Conservation (phyloP, 2,888 invertebrate genomes). For the Macaria notata region DNA sequence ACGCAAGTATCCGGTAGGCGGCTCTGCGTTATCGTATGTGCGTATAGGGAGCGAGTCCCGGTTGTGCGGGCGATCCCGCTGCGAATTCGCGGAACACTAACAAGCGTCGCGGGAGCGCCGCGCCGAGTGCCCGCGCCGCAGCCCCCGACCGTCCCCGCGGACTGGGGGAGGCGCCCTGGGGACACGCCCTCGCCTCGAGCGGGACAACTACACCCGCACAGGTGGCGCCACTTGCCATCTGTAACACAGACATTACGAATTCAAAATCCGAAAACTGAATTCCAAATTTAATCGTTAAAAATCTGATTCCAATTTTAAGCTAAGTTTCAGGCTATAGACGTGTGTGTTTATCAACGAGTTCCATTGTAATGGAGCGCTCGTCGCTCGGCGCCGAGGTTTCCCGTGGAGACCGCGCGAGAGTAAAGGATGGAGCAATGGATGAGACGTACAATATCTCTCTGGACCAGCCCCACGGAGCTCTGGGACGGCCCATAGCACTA, state of each 20-base stretch:
- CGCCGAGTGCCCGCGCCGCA: constrained; percentile 78
- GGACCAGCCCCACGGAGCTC: constrained; percentile 60
- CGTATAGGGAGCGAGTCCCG: constrained; percentile 77
- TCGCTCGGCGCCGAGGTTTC: constrained; percentile 49
- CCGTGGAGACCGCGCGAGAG: constrained; percentile 67
- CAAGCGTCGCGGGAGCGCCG: constrained; percentile 80
- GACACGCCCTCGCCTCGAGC: constrained; percentile 83
- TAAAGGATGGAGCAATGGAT: constrained; percentile 64
- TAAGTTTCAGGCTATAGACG: constrained; percentile 30
- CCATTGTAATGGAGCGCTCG: constrained; percentile 53
- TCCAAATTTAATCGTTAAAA: constrained; percentile 19
- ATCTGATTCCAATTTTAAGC: constrained; percentile 31
- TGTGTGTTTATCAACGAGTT: constrained; percentile 44
- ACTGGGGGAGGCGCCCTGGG: constrained; percentile 78
- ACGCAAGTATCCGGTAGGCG: constrained; percentile 62
- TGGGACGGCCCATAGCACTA: constrained; percentile 71
- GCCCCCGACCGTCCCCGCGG: constrained; percentile 80
- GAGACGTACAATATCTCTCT: constrained; percentile 72
- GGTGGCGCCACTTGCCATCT: constrained; percentile 68
- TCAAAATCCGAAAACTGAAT: constrained; percentile 24
- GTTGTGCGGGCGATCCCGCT: constrained; percentile 81
- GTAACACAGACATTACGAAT: constrained; percentile 32
- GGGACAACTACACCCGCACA: constrained; percentile 64
- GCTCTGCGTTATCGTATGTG: constrained; percentile 76
- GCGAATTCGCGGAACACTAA: constrained; percentile 82